Base-by-base conservation (phyloP, 2,888 invertebrate species). In the Abrostola triplasia region DNA sequence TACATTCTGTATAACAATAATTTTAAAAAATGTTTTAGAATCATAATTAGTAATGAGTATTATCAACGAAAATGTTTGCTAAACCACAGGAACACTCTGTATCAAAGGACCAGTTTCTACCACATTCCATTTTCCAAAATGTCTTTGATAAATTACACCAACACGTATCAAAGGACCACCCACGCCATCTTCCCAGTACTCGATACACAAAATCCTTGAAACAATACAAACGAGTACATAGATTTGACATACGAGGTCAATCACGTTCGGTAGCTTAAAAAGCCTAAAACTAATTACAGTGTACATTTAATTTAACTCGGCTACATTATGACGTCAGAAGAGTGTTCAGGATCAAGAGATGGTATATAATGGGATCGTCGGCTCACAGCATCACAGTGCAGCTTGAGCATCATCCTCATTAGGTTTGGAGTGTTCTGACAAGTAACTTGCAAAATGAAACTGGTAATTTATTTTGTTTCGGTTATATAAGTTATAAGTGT, bases 301-400 rank as follows among this genome's bases (percentile, higher is more conserved):
- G 85, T 87, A 87, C 88, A 84, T 82, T 84, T 84, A 81, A 81
- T 85, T 77, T 74, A 77, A 81, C 80, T 82, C 80, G 81, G 79
- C 77, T 77, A 83, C 80, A 79, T 80, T 82, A 77, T 91, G 84
- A 92, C 91, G 92, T 92, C 92, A 92, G 58, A 79, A 83, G 87
- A 88, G 87, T 84, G 78, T 78, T 81, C 85, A 84, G 91, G 91
- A 91, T 90, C 87, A 87, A 81, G 84, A 85, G 75, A 60, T 74
- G 76, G 88, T 93, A 94, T 93, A 94, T 92, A 94, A 90, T 89
- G 83, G 90, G 89, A 88, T 88, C 88, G 76, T 80, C 50, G 64
- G 80, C 73, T 73, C 73, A 36, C 79, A 86, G 81, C 84, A 81
- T 82, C 86, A 86, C 87, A 88, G 87, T 88, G 71, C 79, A 64